phyloP scores from a whole-genome alignment of 2,113 vertebrate species.

The Panthera leo region DNA sequence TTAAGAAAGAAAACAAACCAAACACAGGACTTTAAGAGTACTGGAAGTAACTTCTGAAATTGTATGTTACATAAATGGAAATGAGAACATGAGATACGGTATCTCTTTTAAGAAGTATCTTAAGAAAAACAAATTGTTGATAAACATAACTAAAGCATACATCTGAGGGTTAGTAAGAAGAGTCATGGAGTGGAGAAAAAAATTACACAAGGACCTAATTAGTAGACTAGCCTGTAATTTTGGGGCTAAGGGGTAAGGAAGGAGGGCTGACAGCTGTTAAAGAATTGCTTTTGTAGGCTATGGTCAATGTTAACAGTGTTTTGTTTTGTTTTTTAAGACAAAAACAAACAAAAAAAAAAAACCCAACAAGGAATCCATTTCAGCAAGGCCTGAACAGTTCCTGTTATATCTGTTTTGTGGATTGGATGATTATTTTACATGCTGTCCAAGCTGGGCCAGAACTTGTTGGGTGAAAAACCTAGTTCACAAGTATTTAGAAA shows the following conservation, averaged over 20 bases:
- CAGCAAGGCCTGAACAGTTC: constrained; percentile 22
- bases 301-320: constrained; percentile 43
- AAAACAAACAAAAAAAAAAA: not conserved
- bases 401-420: constrained; percentile 31
- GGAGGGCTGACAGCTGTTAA: constrained; percentile 50
- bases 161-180: constrained; percentile 56
- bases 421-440: constrained; percentile 67
- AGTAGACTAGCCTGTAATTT: constrained; percentile 56
- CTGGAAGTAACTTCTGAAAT: constrained; percentile 46
- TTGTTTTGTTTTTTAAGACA: constrained; percentile 32
- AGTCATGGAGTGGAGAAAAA: constrained; percentile 51
- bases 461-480: constrained; percentile 42
- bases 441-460: constrained; percentile 73
- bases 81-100: constrained; percentile 6
- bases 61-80: constrained; percentile 25
- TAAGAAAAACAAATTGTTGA: constrained; percentile 59
- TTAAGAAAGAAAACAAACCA: constrained; percentile 62
- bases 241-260: constrained; percentile 7
- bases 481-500: constrained; percentile 14
- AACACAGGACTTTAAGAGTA: constrained; percentile 51
- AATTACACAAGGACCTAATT: constrained; percentile 65
- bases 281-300: constrained; percentile 61
- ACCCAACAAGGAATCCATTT: constrained; percentile 52
- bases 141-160: constrained; percentile 51
- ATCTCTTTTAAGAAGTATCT: constrained; percentile 62